Evolutionary conservation across 2,888 invertebrate genomes (phyloP), one percentile per base, ranked within the genome.

Genomic region (Dendrolimus pini): DNA sequence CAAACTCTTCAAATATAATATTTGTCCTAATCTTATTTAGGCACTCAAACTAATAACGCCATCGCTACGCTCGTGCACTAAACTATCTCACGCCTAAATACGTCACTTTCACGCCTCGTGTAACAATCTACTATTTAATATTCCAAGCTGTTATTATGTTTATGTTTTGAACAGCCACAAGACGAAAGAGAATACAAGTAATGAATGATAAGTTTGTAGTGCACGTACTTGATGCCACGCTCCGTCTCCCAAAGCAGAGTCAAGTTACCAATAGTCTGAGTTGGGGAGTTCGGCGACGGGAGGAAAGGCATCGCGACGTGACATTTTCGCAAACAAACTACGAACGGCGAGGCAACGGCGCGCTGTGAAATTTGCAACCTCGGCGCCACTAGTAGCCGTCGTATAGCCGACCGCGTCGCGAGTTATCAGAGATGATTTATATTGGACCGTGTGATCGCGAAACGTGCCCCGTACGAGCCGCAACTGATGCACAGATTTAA

Each of bases 271-370:
- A 68, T 71, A 73, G 75, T 72, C 72, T 70, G 69, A 75, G 71
- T 71, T 67, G 56, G 59, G 67, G 61, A 63, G 64, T 56, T 61
- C 61, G 62, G 65, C 63, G 65, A 65, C 62, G 63, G 66, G 69
- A 66, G 61, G 68, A 71, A 65, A 71, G 70, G 65, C 70, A 70
- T 67, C 64, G 70, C 75, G 78, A 83, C 83, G 85, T 85, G 85
- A 83, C 82, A 85, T 84, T 84, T 80, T 83, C 80, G 78, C 82
- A 85, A 85, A 85, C 82, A 84, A 83, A 78, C 77, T 70, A 69
- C 73, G 74, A 75, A 69, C 62, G 74, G 65, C 69, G 72, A 71
- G 68, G 52, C 41, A 52, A 72, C 72, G 70, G 71, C 74, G 72
- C 67, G 77, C 69, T 71, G 74, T 70, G 69, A 78, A 76, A 81